A percentile compares a stretch with the other conserved stretches of the same genome.
These are phyloP conservation scores for Geophilus truncorum DNA, from an alignment of 2,888 invertebrate genomes.

Conservation along the genomic window DNA sequence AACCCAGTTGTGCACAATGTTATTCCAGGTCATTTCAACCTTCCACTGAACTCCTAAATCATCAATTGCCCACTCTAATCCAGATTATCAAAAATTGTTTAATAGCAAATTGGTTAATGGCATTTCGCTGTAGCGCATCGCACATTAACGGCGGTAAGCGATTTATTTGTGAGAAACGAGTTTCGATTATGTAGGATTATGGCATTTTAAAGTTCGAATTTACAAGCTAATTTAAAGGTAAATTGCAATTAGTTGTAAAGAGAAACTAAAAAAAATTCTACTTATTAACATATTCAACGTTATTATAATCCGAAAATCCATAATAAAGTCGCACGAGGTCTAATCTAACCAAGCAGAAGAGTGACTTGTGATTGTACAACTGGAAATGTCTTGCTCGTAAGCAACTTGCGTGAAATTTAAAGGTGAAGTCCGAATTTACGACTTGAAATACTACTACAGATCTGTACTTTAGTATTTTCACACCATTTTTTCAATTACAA, in stretches of 20 bases:
- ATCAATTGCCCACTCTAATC: background rate
- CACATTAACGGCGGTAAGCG: background rate
- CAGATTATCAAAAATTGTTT: background rate
- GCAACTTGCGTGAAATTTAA: background rate
- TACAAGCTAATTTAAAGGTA: background rate
- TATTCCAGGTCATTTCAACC: too few species aligned
- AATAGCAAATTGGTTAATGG: background rate
- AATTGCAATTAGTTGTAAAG: background rate
- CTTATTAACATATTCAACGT: background rate
- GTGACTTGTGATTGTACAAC: background rate
- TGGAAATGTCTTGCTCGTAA: background rate
- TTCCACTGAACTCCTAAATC: background rate
- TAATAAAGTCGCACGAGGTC: background rate
- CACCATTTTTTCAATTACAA: background rate
- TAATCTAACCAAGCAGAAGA: background rate
- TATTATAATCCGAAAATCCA: background rate
- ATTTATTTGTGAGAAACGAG: background rate
- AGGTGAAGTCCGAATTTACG: too few species aligned
- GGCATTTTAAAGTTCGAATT: background rate
- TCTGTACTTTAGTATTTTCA: too few species aligned
- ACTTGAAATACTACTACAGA: too few species aligned
- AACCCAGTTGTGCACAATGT: too few species aligned
- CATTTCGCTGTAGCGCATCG: background rate
- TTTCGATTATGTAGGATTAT: background rate
- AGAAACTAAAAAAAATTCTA: background rate